Evolutionary conservation across 1,140 invertebrate genomes (phyloP).

Genomic region (Drosophila burlai): DNA sequence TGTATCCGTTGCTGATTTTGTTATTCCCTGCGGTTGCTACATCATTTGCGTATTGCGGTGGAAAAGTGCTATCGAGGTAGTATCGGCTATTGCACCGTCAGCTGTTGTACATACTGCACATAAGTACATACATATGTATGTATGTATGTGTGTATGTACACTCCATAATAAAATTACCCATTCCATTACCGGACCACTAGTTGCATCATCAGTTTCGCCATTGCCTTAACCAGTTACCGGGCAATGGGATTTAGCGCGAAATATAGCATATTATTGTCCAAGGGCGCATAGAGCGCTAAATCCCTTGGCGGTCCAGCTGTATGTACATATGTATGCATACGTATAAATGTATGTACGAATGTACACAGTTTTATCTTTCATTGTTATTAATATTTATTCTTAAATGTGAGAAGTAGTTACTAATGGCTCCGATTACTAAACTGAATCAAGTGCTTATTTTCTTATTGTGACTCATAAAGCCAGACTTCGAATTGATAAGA

Average conservation of each 20-base stretch:
- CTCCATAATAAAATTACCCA: slow-evolving; percentile 25
- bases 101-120: slow-evolving; percentile 27
- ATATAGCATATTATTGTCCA: slow-evolving; percentile 22
- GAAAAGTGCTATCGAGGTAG: slow-evolving; percentile 14
- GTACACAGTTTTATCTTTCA: not conserved
- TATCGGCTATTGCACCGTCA: slow-evolving; percentile 19
- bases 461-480: slow-evolving; percentile 1
- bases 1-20: not conserved
- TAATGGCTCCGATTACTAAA: not conserved
- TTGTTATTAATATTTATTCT: not conserved
- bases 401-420: not conserved
- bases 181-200: slow-evolving; percentile 30
- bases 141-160: not conserved
- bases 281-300: not conserved
- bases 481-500: not conserved
- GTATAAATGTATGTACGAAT: too few species aligned
- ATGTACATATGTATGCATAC: not conserved
- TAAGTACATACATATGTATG: not conserved
- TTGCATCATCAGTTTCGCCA: slow-evolving; percentile 44
- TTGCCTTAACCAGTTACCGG: slow-evolving; percentile 18
- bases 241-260: slow-evolving; percentile 32
- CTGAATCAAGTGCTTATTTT: not conserved
- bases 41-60: slow-evolving; percentile 9
- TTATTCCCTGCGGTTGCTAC: not conserved
- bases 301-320: not conserved